phyloP scores from a whole-genome alignment of 2,888 invertebrate genomes.

The Ophion costatus region DNA sequence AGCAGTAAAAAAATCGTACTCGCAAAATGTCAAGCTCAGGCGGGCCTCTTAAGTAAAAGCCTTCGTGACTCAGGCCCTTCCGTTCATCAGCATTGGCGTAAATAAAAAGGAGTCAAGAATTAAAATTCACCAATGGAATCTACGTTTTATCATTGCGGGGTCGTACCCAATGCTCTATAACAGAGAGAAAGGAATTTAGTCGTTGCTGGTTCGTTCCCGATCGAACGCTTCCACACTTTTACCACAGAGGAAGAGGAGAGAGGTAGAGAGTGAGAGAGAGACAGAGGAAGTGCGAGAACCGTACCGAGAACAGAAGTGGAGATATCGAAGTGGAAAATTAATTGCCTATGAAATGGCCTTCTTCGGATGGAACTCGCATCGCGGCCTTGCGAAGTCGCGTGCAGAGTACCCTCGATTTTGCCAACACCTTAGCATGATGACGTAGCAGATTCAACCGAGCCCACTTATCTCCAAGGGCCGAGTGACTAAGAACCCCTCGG shows the following conservation, averaged over 20 bases:
- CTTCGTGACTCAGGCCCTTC: neutral
- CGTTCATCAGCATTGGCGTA: neutral
- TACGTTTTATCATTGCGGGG: constrained; percentile 9
- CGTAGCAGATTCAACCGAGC: constrained; percentile 69
- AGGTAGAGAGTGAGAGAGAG: constrained; percentile 28
- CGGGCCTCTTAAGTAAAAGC: neutral
- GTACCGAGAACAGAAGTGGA: constrained; percentile 49
- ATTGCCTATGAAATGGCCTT: constrained; percentile 77
- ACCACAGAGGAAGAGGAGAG: neutral
- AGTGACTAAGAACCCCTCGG: constrained; percentile 20
- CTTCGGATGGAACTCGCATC: constrained; percentile 59
- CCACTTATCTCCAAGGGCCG: constrained; percentile 53
- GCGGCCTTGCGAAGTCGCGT: constrained; percentile 74
- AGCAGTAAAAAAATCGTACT: no score
- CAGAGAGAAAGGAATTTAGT: constrained; percentile 5
- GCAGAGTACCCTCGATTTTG: constrained; percentile 75
- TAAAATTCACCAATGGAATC: constrained; percentile 3
- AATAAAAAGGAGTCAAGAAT: neutral
- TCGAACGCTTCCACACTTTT: constrained; percentile 2
- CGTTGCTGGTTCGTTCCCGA: neutral
- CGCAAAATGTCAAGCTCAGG: no score
- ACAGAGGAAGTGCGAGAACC: constrained; percentile 23
- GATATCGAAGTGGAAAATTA: constrained; percentile 72
- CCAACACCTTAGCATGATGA: constrained; percentile 67
- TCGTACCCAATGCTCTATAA: constrained; percentile 13